Evolutionary conservation across 2,888 invertebrate genomes (phyloP).

Genomic region (Apamea monoglypha): DNA sequence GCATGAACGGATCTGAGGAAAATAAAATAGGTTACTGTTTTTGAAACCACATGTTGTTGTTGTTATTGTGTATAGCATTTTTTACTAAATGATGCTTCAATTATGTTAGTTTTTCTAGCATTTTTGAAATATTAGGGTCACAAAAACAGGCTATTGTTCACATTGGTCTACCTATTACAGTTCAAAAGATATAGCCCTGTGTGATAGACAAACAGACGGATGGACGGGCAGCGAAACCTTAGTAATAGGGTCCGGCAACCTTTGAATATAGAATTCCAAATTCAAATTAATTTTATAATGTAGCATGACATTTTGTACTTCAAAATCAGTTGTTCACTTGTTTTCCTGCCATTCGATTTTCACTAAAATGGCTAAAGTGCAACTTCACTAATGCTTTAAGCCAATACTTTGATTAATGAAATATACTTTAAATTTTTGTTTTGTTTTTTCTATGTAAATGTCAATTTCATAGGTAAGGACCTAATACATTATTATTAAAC

Average conservation of each 20-base stretch:
- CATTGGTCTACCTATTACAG: neutral
- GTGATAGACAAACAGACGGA: neutral
- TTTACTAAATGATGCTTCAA: neutral
- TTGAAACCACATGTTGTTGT: neutral
- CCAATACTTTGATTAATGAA: too few relatives aligned
- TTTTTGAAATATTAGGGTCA: neutral
- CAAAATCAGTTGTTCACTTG: too few relatives aligned
- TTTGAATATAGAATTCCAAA: neutral
- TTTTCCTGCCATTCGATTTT: too few relatives aligned
- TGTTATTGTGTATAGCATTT: neutral
- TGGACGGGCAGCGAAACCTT: neutral
- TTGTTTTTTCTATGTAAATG: neutral
- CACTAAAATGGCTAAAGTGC: too few relatives aligned
- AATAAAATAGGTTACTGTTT: neutral
- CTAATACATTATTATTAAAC: neutral
- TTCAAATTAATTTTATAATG: neutral
- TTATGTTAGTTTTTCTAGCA: neutral
- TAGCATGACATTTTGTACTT: neutral
- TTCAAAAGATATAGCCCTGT: neutral
- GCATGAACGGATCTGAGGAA: conserved; percentile 94
- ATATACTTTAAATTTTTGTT: neutral
- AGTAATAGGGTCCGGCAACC: neutral
- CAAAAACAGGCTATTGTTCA: neutral
- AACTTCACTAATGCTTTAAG: too few relatives aligned
- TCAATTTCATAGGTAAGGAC: too few relatives aligned